phyloP scores from a whole-genome alignment of 2,888 invertebrate genomes.

The Allygus modestus region DNA sequence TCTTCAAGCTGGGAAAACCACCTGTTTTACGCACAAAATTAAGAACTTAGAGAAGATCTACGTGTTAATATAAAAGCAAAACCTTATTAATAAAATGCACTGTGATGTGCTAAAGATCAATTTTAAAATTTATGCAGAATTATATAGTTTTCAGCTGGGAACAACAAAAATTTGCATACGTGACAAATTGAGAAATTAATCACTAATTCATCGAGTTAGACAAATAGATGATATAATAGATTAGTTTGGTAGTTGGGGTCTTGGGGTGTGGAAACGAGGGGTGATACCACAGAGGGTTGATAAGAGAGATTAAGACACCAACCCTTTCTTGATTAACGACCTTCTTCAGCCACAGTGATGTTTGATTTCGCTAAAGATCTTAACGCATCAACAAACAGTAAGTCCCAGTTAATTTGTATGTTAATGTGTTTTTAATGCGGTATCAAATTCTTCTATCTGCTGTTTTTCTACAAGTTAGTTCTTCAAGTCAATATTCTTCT shows the following conservation, averaged over 20 bases:
- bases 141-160: no score
- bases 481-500: background rate
- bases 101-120: no score
- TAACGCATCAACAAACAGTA: background rate
- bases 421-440: constrained; percentile 1
- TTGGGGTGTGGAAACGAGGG: background rate
- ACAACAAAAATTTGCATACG: no score
- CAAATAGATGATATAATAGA: constrained; percentile 31
- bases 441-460: background rate
- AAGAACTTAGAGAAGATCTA: no score
- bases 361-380: constrained; percentile 17
- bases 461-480: no score
- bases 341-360: background rate
- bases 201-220: no score
- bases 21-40: no score
- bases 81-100: no score
- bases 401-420: background rate
- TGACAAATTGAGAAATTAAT: no score
- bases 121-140: no score
- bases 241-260: background rate
- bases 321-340: constrained; percentile 40
- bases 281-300: background rate
- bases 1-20: no score
- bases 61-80: no score
- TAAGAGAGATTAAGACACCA: constrained; percentile 24